Evolutionary conservation across 2,888 invertebrate genomes (phyloP), one percentile per base, ranked within the genome.

Genomic region (Zygothrica quintamaculata): DNA sequence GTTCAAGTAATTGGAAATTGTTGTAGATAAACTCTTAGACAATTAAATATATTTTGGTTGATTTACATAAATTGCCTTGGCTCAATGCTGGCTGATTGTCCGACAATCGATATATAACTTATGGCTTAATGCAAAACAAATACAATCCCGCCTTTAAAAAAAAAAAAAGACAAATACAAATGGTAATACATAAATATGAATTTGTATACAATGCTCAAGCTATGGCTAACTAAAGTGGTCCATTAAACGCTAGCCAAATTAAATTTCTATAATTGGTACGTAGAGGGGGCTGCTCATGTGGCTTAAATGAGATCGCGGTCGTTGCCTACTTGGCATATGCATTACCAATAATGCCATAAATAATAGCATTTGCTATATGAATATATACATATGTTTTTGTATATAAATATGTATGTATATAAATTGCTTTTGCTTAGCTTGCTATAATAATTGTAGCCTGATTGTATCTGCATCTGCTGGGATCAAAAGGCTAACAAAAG

Each of bases 211-310:
- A 9, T 9, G 29, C 7, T 36, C 36, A 15, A 16, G 5, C 11
- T 15, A n/a, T 18, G 33, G 40, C 12, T 16, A 40, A 25, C 59
- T 43, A 59, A n/a, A 42, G 33, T 55, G 50, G 29, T 26, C 22
- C 51, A 31, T 42, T 52, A 52, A 55, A 64, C 29, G 47, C 9
- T 40, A 44, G 22, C 39, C 36, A 58, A 65, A 69, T 58, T 37
- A 37, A 58, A 58, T 69, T 55, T 50, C 46, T 13, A 55, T 68
- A 65, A 69, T 53, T 65, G 57, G 25, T 11, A 29, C 7, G 29
- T 37, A 34, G 13, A 36, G 12, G 18, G 29, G 29, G 26, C 40
- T 31, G 36, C 9, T 42, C 11, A 33, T 16, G 36, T 52, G 61
- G 44, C 52, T 47, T 11, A 64, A 64, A 68, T 50, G 44, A 25